These are phyloP conservation scores for Albula glossodonta DNA, from an alignment of 2,113 vertebrate genomes.

Conservation along the genomic window DNA sequence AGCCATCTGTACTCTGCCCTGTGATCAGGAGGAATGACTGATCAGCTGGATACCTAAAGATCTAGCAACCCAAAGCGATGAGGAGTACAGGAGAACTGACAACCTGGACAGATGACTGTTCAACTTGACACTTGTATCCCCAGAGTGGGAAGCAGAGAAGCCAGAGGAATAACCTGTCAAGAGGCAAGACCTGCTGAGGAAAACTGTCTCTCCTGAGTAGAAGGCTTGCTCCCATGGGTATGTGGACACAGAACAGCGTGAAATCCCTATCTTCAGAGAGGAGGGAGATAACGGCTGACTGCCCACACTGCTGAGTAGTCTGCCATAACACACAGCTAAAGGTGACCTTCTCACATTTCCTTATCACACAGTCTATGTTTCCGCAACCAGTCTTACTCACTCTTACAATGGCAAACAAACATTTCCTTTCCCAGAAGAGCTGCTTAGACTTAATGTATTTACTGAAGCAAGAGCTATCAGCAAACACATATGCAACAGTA, in stretches of 20 bases:
- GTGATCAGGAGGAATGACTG: too few species aligned
- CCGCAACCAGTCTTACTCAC: background rate
- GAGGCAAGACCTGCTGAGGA: background rate
- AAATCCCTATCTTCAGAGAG: background rate
- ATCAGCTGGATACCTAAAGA: too few species aligned
- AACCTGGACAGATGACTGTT: too few species aligned
- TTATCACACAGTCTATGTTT: background rate
- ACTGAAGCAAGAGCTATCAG: background rate
- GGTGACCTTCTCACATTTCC: constrained; percentile 13
- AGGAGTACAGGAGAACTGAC: too few species aligned
- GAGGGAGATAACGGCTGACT: background rate
- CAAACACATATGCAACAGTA: background rate
- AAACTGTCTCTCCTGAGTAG: background rate
- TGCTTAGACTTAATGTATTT: background rate
- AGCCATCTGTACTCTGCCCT: constrained; percentile 56
- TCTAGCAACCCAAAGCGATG: too few species aligned
- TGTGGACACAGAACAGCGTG: background rate
- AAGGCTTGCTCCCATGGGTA: background rate
- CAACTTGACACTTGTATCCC: too few species aligned
- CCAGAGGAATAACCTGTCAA: background rate
- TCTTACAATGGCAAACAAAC: background rate
- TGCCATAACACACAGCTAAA: background rate
- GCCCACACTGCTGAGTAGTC: background rate
- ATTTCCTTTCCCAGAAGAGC: background rate
- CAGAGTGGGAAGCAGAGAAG: background rate